Base-by-base conservation (phyloP, 2,888 invertebrate species). In the Hirtodrosophila alboralis region DNA sequence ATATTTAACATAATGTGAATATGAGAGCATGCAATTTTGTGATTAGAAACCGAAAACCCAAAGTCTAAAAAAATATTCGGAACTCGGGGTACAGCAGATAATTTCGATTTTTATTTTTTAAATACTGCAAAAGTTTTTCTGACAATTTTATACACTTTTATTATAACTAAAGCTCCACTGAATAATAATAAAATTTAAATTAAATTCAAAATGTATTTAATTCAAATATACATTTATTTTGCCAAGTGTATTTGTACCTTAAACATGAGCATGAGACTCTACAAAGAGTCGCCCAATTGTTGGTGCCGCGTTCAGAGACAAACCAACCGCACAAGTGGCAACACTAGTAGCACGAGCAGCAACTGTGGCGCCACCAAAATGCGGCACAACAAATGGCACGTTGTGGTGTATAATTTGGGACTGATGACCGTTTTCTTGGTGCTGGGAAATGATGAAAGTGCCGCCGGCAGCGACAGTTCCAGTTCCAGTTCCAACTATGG, bases 351-450 rank as follows among this genome's bases (percentile, higher is more conserved):
- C 43, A 49, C 59, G 48, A 30, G 51, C 49, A 27, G 43, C 62
- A 8, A 8, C 23, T 8, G 23, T 23, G 23, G 23, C 45, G 34
- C 21, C 40, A 18, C 14, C 37, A 57, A 41, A 33, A 56, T 64
- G 75, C 56, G 47, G 40, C 63, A 60, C 49, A 71, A 41, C 58
- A 63, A 53, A 59, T 68, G 57, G 54, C 53, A 59, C 41, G 27
- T 40, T 1, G 44, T 59, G 16, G 44, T 44, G 37, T 44, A 59
- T 33, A 43, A 54, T 26, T 43, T 68, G 48, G 52, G 54, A 14
- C 10, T 57, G 18, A 31, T 74, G 53, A 45, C 52, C 18, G 40
- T 73, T 9, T 41, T 54, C 7, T 56, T 74, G 27, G 44, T 67
- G 36, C 27, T 71, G 44, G 52, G 57, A 21, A 41, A 31, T 10